phyloP scores from a whole-genome alignment of 2,888 invertebrate genomes.

The Acholoe squamosa region DNA sequence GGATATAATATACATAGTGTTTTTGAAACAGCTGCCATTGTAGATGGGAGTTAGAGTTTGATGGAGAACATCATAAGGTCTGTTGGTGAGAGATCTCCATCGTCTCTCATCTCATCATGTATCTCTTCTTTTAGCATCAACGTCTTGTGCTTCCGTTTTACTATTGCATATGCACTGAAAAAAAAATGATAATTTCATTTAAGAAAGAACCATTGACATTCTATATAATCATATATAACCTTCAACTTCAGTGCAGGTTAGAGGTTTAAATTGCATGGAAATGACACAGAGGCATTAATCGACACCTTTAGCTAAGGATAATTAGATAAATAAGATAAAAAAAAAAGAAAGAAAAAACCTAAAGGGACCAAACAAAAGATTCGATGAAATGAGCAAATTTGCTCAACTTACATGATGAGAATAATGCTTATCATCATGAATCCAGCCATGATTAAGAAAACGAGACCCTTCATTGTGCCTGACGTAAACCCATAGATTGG shows the following conservation, averaged over 20 bases:
- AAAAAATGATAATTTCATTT: not conserved
- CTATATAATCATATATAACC: too few species aligned
- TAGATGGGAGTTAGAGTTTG: not conserved
- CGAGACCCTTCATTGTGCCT: not conserved
- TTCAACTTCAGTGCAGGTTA: too few species aligned
- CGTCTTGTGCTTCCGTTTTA: not conserved
- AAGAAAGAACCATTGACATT: not conserved
- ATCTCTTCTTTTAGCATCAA: not conserved
- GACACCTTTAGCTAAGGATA: too few species aligned
- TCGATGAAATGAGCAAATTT: too few species aligned
- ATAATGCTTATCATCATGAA: not conserved
- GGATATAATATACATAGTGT: not conserved
- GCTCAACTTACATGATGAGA: constrained; percentile 33
- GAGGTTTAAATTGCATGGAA: too few species aligned
- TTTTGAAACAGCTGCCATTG: not conserved
- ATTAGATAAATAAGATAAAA: too few species aligned
- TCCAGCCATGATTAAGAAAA: constrained; percentile 20
- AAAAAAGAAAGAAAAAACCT: too few species aligned
- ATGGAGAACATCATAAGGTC: constrained; percentile 20
- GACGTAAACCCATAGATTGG: not conserved
- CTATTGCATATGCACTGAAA: not conserved
- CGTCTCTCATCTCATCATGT: not conserved
- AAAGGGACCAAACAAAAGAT: too few species aligned
- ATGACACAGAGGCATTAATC: too few species aligned
- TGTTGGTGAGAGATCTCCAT: not conserved